Conservation (phyloP, 2,888 invertebrate species). For the Dusona sp. region DNA sequence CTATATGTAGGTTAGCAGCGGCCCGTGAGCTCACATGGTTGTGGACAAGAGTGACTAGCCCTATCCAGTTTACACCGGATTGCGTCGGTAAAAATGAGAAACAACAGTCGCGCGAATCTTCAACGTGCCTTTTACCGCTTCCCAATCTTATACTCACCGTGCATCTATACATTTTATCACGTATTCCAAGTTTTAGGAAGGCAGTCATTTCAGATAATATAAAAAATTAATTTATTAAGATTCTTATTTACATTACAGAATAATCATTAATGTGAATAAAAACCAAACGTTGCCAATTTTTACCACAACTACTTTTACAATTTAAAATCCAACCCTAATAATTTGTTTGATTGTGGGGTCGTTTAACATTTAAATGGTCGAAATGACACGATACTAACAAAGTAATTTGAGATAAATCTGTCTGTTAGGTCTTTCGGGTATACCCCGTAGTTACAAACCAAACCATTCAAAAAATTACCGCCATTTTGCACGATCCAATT, state of each 20-base stretch:
- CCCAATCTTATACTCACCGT: constrained; percentile 31
- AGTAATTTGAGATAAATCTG: background rate
- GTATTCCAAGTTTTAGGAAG: background rate
- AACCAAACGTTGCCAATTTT: background rate
- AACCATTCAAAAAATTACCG: background rate
- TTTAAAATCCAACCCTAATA: background rate
- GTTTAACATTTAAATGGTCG: background rate
- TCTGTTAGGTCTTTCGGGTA: background rate
- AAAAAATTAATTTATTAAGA: background rate
- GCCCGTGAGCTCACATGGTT: constrained; percentile 52
- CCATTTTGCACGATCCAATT: background rate
- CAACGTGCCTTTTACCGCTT: constrained; percentile 43
- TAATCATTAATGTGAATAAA: background rate
- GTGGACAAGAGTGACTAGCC: constrained; percentile 57
- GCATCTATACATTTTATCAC: constrained; percentile 1
- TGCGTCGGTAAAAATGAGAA: constrained; percentile 78
- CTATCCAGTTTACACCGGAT: constrained; percentile 83
- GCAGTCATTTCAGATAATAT: background rate
- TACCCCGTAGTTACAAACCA: too few relatives aligned
- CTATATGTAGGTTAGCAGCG: background rate
- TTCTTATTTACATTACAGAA: background rate
- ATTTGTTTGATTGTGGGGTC: background rate
- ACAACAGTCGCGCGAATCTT: constrained; percentile 51
- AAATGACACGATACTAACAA: background rate
- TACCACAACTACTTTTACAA: background rate